Conservation (phyloP, 2,888 invertebrate genomes). For the Nomada goodeniana region DNA sequence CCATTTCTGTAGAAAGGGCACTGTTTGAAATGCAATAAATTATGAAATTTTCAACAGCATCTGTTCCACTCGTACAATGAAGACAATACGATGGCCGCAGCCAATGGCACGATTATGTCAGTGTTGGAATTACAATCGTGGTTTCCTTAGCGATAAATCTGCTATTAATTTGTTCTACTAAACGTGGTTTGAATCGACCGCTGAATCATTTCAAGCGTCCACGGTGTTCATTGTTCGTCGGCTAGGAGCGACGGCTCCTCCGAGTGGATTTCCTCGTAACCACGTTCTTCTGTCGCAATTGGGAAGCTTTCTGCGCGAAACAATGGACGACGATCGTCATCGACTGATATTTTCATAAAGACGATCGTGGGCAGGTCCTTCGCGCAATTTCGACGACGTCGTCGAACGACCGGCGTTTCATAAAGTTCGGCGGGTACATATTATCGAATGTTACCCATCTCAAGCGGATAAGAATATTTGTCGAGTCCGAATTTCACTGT, state of each 20-base stretch:
- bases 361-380: slow-evolving; percentile 34
- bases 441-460: too few species aligned
- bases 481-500: too few species aligned
- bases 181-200: slow-evolving; percentile 3
- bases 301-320: slow-evolving; percentile 17
- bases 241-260: neutral
- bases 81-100: neutral
- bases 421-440: too few species aligned
- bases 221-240: neutral
- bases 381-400: too few species aligned
- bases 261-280: slow-evolving; percentile 17
- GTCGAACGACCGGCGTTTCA: too few species aligned
- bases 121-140: slow-evolving; percentile 9
- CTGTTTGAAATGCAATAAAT: neutral
- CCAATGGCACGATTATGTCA: neutral
- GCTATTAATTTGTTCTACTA: slow-evolving; percentile 29
- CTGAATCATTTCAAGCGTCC: neutral
- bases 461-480: too few species aligned
- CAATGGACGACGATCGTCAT: slow-evolving; percentile 24
- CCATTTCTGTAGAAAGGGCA: too few species aligned
- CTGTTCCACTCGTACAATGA: neutral
- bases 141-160: neutral
- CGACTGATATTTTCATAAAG: slow-evolving; percentile 33
- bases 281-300: slow-evolving; percentile 26
- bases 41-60: neutral